phyloP scores from a whole-genome alignment of 2,888 invertebrate genomes.

The Frankliniella fusca region DNA sequence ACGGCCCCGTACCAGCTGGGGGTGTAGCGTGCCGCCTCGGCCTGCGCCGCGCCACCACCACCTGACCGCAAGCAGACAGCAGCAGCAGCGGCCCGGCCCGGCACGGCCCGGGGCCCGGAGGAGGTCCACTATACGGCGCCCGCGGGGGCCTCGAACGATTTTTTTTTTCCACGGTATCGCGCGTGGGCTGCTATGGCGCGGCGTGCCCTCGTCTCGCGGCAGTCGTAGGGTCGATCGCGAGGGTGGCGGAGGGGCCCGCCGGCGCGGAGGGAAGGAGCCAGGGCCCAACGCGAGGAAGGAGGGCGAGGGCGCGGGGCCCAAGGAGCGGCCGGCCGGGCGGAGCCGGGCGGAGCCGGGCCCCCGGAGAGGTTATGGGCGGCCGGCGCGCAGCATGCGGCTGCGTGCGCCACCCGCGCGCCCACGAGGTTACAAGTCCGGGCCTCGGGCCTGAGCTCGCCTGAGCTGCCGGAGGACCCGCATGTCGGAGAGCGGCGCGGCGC shows the following conservation, averaged over 20 bases:
- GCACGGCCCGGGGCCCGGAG: not conserved
- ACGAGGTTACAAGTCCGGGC: conserved; percentile 31
- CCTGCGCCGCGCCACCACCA: not conserved
- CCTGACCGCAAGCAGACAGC: not conserved
- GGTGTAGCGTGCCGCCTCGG: not conserved
- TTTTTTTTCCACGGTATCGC: conserved; percentile 20
- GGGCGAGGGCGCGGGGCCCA: not conserved
- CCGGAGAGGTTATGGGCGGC: not conserved
- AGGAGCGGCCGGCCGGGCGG: not conserved
- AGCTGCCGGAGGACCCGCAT: not conserved
- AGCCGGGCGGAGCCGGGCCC: not conserved
- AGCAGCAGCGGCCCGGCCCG: not conserved
- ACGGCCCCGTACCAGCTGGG: not conserved
- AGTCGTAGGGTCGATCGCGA: conserved; percentile 12
- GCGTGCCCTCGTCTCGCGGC: not conserved
- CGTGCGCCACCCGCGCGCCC: conserved; percentile 35
- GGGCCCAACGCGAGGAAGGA: not conserved
- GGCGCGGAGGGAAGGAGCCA: not conserved
- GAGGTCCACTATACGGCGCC: not conserved
- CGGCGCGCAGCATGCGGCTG: not conserved
- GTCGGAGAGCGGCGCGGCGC: conserved; percentile 31
- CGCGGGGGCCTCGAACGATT: not conserved
- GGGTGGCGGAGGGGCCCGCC: not conserved
- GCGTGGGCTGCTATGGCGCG: not conserved
- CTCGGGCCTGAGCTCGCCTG: not conserved